Conservation (phyloP, 2,797 vertebrate genomes). For the Potorous gilbertii region DNA sequence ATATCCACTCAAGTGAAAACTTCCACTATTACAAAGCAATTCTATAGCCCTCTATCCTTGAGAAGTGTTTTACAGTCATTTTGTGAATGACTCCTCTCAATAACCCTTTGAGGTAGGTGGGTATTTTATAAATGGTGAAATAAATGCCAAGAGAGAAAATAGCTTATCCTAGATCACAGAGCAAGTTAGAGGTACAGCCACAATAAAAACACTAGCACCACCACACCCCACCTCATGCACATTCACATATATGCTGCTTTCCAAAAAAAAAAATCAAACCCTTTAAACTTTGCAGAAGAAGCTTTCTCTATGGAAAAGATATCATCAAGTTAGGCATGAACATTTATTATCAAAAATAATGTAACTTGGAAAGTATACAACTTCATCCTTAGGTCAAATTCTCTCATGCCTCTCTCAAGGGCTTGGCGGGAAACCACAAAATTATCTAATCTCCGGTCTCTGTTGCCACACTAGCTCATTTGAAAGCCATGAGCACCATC, state of each 20-base stretch:
- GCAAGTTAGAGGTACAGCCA: fast-evolving
- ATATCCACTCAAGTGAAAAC: conserved; percentile 30
- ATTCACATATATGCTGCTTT: background rate
- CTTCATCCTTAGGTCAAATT: too few species aligned
- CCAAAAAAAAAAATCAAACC: background rate
- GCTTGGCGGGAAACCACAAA: background rate
- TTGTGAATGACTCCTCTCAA: background rate
- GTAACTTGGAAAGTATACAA: fast-evolving
- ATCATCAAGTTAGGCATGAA: background rate
- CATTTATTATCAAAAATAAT: fast-evolving
- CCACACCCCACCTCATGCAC: background rate
- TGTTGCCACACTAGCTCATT: background rate
- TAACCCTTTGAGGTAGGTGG: background rate
- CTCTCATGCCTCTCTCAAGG: too few species aligned
- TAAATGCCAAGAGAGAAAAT: background rate
- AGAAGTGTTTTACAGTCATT: background rate
- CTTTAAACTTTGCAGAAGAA: background rate
- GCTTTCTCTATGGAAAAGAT: background rate
- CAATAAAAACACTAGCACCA: fast-evolving
- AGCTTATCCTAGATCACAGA: fast-evolving
- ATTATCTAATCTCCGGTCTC: background rate
- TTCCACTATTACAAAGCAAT: background rate
- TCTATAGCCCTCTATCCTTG: background rate
- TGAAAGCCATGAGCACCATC: background rate
- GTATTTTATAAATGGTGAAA: background rate